These are phyloP conservation scores for Drosophila littoralis DNA, from an alignment of 1,140 invertebrate species.

Conservation along the genomic window DNA sequence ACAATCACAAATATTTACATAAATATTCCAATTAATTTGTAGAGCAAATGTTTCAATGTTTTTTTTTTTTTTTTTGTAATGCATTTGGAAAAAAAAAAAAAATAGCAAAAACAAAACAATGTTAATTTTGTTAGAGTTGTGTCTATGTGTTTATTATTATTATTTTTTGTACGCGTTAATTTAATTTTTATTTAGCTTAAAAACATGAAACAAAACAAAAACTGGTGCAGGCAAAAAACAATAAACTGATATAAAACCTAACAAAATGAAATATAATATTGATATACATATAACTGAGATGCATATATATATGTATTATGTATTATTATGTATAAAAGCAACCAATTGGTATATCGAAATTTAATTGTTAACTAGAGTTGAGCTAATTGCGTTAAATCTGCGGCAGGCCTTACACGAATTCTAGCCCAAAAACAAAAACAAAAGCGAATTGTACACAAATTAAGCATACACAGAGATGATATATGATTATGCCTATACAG, in stretches of 20 bases:
- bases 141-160: constrained; percentile 38
- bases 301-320: constrained; percentile 21
- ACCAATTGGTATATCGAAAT: constrained; percentile 32
- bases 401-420: neutral
- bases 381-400: constrained; percentile 5
- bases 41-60: constrained; percentile 43
- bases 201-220: constrained; percentile 42
- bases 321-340: constrained; percentile 31
- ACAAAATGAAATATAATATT: constrained; percentile 3
- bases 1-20: constrained; percentile 12
- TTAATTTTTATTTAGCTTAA: constrained; percentile 50
- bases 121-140: constrained; percentile 44
- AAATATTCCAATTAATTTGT: constrained; percentile 47
- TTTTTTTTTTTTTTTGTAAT: constrained; percentile 42
- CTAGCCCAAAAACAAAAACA: constrained; percentile 2
- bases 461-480: constrained; percentile 29
- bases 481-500: constrained; percentile 42
- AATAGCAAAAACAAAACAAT: constrained; percentile 12
- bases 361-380: constrained; percentile 12
- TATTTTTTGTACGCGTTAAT: constrained; percentile 28
- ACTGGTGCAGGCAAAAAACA: constrained; percentile 75
- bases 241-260: constrained; percentile 29
- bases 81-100: constrained; percentile 18
- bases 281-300: constrained; percentile 1
- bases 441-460: constrained; percentile 29